Base-by-base conservation (phyloP, 2,888 invertebrate species). In the Zelleria hepariella region DNA sequence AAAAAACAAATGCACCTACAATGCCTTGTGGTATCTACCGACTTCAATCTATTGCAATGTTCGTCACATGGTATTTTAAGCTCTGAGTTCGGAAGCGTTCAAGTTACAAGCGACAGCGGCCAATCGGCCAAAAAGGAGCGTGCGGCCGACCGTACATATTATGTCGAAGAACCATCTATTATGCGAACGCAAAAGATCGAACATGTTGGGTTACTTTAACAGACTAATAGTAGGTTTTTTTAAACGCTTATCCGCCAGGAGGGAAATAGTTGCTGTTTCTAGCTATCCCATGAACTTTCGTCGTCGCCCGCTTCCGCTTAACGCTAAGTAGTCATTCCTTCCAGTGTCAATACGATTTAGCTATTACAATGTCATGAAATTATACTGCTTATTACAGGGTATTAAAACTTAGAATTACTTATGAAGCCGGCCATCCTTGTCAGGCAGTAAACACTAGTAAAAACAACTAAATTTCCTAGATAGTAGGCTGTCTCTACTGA, bases 391-490 rank as follows among this genome's bases (percentile, higher is more conserved):
- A 21, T 21, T 7, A 23, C 51, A 20, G 23, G 2, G 18, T 2
- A 21, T 8, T 20, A 51, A 51, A 51, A 51, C 23, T 7, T 6
- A 42, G 23, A 21, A 21, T 51, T 21, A 21, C 20, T 51, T 21
- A 21, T 7, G 21, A 7, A 51, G 20, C 3, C 18, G 21, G 4
- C 51, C 51, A 7, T 21, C 20, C 21, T 51, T 21, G 23, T 51
- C 51, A 5, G 5, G 51, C 21, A 6, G 5, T 51, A 10, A 10
- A 32, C 32, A 32, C 56, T 56, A 65, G 63, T n/a, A n/a, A n/a
- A 63, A 64, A 63, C 56, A 64, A 58, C 59, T 61, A 62, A 64
- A 64, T 68, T 62, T 63, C 51, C 61, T 64, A 64, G 65, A 66
- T 64, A 64, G 65, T 66, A 64, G 62, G 58, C 20, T 59, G 63